phyloP scores from a whole-genome alignment of 2,888 invertebrate genomes.

The Mechanitis messenoides region DNA sequence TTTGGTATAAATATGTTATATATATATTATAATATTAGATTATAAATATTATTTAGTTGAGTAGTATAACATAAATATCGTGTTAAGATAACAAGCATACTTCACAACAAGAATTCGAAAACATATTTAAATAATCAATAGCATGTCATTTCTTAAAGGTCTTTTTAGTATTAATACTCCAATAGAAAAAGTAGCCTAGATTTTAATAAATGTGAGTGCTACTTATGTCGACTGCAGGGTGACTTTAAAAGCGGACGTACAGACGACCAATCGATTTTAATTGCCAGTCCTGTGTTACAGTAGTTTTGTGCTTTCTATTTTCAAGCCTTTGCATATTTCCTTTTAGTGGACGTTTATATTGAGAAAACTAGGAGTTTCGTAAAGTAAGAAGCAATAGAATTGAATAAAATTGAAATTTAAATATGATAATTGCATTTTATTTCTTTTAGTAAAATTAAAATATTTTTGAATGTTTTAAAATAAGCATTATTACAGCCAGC shows the following conservation, averaged over 20 bases:
- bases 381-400: constrained; percentile 19
- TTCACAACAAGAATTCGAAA: too few relatives aligned
- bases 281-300: constrained; percentile 22
- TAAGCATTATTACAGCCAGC: constrained; percentile 6
- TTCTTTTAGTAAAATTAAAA: not conserved
- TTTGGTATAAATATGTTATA: too few relatives aligned
- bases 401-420: constrained; percentile 16
- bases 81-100: too few relatives aligned
- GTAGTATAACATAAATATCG: too few relatives aligned
- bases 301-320: constrained; percentile 17
- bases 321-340: constrained; percentile 16
- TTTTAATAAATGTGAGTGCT: not conserved
- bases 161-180: not conserved
- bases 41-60: too few relatives aligned
- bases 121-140: not conserved
- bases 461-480: constrained; percentile 5
- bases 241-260: constrained; percentile 17
- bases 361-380: constrained; percentile 13
- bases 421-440: constrained; percentile 12
- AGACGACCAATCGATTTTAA: constrained; percentile 24
- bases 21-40: too few relatives aligned
- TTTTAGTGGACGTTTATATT: constrained; percentile 25
- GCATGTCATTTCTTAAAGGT: not conserved
- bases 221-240: constrained; percentile 5
- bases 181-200: not conserved